phyloP scores from a whole-genome alignment of 53 echinoderm and acorn worm genomes.

The Echinarachnius parma region DNA sequence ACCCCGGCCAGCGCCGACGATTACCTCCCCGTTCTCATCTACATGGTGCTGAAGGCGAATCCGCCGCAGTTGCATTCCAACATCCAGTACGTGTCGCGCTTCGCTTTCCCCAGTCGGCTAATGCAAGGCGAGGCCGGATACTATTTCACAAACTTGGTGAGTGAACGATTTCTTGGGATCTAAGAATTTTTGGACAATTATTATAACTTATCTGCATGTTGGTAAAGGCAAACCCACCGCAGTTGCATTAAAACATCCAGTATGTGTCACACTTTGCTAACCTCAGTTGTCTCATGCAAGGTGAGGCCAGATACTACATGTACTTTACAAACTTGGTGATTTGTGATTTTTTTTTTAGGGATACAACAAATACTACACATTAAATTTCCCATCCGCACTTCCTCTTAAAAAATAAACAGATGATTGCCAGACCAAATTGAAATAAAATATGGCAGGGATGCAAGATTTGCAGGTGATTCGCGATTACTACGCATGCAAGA shows the following conservation, averaged over 20 bases:
- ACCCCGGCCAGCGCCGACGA: slow-evolving; percentile 89
- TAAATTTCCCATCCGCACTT: too few relatives aligned
- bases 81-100: slow-evolving; percentile 91
- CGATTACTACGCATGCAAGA: too few relatives aligned
- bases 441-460: too few relatives aligned
- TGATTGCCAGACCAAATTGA: too few relatives aligned
- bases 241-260: slow-evolving; percentile 95
- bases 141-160: slow-evolving; percentile 92
- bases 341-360: too few relatives aligned
- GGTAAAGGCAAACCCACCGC: slow-evolving; percentile 94
- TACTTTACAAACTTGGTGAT: slow-evolving; percentile 93
- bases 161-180: too few relatives aligned
- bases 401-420: too few relatives aligned
- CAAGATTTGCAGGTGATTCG: too few relatives aligned
- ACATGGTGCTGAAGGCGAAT: slow-evolving; percentile 94
- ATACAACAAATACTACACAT: too few relatives aligned
- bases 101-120: slow-evolving; percentile 71
- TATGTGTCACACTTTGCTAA: slow-evolving; percentile 88
- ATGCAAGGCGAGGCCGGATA: slow-evolving; percentile 90
- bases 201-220: too few relatives aligned
- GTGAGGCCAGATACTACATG: slow-evolving; percentile 90
- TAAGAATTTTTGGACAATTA: too few relatives aligned
- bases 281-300: slow-evolving; percentile 73
- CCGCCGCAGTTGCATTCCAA: slow-evolving; percentile 97
- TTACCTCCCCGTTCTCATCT: slow-evolving; percentile 88